These are phyloP conservation scores for Papilio machaon DNA, from an alignment of 1,140 invertebrate species.

Conservation along the genomic window DNA sequence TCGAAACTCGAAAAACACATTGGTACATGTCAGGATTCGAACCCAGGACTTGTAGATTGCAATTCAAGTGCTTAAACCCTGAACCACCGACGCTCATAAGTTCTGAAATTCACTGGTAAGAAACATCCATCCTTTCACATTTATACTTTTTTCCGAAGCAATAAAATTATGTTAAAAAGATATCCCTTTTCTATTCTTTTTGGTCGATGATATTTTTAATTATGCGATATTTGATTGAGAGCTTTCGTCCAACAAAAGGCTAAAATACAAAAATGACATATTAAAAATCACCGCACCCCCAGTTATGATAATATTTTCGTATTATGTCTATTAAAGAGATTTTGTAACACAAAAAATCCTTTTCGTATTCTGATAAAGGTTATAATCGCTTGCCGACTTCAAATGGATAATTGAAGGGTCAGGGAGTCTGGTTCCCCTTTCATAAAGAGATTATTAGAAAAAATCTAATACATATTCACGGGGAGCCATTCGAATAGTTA, in stretches of 20 bases:
- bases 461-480: conserved; percentile 57
- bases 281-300: conserved; percentile 67
- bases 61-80: too few species aligned
- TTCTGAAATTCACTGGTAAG: too few species aligned
- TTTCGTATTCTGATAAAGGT: conserved; percentile 46
- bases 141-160: not conserved
- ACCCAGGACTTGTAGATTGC: too few species aligned
- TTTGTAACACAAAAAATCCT: conserved; percentile 43
- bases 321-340: conserved; percentile 51
- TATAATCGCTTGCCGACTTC: conserved; percentile 41
- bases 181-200: conserved; percentile 24
- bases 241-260: conserved; percentile 62
- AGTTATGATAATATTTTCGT: conserved; percentile 74
- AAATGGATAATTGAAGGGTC: conserved; percentile 47
- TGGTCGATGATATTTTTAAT: conserved; percentile 26
- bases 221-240: conserved; percentile 56
- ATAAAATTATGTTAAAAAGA: not conserved
- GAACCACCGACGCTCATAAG: too few species aligned
- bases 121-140: too few species aligned
- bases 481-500: conserved; percentile 19
- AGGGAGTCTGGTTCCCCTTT: conserved; percentile 52
- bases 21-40: too few species aligned
- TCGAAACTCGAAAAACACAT: too few species aligned
- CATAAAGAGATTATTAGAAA: conserved; percentile 75
- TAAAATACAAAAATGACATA: conserved; percentile 67